These are phyloP conservation scores for Sinopyrophorus schimmeli DNA, from an alignment of 2,888 invertebrate species.

Conservation along the genomic window DNA sequence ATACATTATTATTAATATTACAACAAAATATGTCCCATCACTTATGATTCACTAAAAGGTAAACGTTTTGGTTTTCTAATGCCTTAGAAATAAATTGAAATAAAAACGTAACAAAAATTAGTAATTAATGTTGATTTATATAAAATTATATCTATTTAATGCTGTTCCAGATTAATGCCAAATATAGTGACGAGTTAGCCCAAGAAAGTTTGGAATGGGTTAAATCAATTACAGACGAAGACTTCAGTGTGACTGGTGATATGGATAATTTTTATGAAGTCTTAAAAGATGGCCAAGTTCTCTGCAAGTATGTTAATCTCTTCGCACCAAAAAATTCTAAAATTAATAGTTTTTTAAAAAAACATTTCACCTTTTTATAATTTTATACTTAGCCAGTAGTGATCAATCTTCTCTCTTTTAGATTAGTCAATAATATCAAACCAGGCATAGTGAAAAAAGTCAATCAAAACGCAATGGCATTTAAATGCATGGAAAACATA, in stretches of 20 bases:
- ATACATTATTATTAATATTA: no score
- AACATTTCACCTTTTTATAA: not conserved
- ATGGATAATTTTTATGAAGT: constrained; percentile 93
- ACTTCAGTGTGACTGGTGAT: constrained; percentile 83
- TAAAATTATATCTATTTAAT: no score
- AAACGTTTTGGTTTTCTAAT: no score
- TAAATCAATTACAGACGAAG: constrained; percentile 80
- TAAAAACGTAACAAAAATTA: no score
- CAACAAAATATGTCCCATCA: no score
- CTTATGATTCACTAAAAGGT: no score
- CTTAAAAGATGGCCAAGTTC: constrained; percentile 85
- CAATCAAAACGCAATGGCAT: constrained; percentile 84
- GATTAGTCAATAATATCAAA: constrained; percentile 84
- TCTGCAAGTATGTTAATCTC: constrained; percentile 82
- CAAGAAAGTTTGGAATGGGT: constrained; percentile 94
- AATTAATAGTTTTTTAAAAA: no score
- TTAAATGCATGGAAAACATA: constrained; percentile 99
- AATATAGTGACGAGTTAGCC: constrained; percentile 94
- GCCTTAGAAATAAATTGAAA: no score
- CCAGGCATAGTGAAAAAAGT: constrained; percentile 89
- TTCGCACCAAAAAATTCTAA: no score
- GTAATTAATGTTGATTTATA: no score
- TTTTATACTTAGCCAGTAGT: not conserved
- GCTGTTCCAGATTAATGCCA: constrained; percentile 87
- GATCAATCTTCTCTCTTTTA: constrained; percentile 52